Evolutionary conservation across 2,888 invertebrate species (phyloP), one percentile per base, ranked within the genome.

Genomic region (Anarsia innoxiella): DNA sequence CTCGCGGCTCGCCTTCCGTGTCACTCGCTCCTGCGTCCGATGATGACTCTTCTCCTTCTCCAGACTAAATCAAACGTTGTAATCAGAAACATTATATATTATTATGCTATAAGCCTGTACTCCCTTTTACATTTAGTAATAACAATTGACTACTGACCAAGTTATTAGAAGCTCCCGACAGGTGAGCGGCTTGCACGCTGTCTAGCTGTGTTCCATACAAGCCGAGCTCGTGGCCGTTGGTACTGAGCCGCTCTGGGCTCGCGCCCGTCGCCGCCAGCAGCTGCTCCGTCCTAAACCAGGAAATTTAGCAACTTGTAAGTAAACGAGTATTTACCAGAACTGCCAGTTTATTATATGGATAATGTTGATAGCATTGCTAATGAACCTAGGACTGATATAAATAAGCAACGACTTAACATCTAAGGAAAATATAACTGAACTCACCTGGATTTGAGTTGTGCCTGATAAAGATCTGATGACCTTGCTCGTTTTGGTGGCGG

Each of bases 21-120:
- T 89, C 90, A 58, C 93, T 93, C 44, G 92, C 88, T 46, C 92
- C 93, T 37, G 92, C 93, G 60, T 94, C 94, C 56, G 93, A 93
- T 45, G 94, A 93, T 46, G 93, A 94, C 56, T 94, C 94, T 64
- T 94, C 94, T 31, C 93, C 93, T 27, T 92, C 83, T 1, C 77
- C 82, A 25, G 75, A 75, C 76, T 76, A 42, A 31, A 19, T 19
- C 3, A 19, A 19, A 19, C 19, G n/a, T n/a, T n/a, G n/a, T n/a
- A n/a, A n/a, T n/a, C n/a, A n/a, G n/a, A n/a, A n/a, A n/a, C n/a
- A n/a, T n/a, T n/a, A n/a, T n/a, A n/a, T n/a, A n/a, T n/a, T n/a
- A n/a, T n/a, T n/a, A n/a, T n/a, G n/a, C n/a, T n/a, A n/a, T n/a
- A n/a, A n/a, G n/a, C n/a, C n/a, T n/a, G n/a, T n/a, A n/a, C n/a